Percentiles rank a stretch among this genome's conserved stretches.
phyloP scores from a whole-genome alignment of 2,888 invertebrate genomes.

The Podotricha telesiphe region DNA sequence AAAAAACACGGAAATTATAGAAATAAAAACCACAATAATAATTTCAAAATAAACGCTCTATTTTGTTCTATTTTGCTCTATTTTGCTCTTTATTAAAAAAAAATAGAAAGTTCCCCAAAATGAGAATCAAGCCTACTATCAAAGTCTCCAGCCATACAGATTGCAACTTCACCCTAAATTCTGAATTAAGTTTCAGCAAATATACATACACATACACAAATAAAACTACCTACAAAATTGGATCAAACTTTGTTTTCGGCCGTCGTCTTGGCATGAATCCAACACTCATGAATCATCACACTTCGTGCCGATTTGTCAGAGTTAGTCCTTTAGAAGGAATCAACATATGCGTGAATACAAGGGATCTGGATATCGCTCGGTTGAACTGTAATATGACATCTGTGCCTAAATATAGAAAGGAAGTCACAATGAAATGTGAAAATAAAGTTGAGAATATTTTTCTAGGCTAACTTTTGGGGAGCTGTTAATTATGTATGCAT shows the following conservation, averaged over 20 bases:
- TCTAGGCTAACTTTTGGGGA: too few species aligned
- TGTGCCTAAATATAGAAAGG: slow-evolving; percentile 35
- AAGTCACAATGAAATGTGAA: slow-evolving; percentile 9
- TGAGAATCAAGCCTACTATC: too few species aligned
- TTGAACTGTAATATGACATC: slow-evolving; percentile 35
- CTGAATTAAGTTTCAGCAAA: not conserved
- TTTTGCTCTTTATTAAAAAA: too few species aligned
- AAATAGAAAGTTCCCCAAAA: too few species aligned
- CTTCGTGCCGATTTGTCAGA: slow-evolving; percentile 73
- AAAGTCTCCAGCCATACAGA: too few species aligned
- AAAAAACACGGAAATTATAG: too few species aligned
- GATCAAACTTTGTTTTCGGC: slow-evolving; percentile 36
- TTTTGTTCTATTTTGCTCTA: too few species aligned
- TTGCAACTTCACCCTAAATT: not conserved
- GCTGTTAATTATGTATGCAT: too few species aligned
- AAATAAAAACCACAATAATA: too few species aligned
- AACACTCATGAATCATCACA: slow-evolving; percentile 73
- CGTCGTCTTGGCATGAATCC: slow-evolving; percentile 61
- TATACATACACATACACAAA: not conserved
- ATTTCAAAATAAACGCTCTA: too few species aligned
- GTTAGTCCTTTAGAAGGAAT: slow-evolving; percentile 54
- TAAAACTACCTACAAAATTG: slow-evolving; percentile 30
- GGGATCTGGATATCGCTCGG: slow-evolving; percentile 28
- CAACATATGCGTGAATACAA: slow-evolving; percentile 38
- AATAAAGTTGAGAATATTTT: not conserved